Evolutionary conservation across 2,113 vertebrate genomes (phyloP).

Genomic region (Actenoides lindsayi): DNA sequence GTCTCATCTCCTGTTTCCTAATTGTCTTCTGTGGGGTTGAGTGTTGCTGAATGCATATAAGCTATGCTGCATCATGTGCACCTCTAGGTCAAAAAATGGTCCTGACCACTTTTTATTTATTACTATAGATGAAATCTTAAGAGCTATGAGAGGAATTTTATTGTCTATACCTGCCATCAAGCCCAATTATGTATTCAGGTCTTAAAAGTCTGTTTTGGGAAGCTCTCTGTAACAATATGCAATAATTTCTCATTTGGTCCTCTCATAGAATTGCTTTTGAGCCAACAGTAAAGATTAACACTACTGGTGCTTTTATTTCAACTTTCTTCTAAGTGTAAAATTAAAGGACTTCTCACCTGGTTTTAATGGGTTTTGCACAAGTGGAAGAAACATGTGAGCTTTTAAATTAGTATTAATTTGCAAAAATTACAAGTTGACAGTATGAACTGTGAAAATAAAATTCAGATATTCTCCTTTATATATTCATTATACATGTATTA

Average conservation of each 20-base stretch:
- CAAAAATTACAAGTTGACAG: slow-evolving; percentile 32
- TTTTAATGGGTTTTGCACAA: slow-evolving; percentile 9
- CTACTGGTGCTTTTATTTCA: not conserved
- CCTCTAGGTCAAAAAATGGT: not conserved
- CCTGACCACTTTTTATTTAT: not conserved
- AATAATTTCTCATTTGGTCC: not conserved
- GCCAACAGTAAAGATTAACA: not conserved
- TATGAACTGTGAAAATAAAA: slow-evolving; percentile 16
- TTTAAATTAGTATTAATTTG: slow-evolving; percentile 30
- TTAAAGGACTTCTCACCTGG: not conserved
- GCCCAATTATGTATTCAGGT: not conserved
- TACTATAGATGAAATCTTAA: not conserved
- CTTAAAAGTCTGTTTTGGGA: not conserved
- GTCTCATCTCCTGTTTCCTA: too few relatives aligned
- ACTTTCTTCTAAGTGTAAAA: not conserved
- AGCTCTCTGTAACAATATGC: not conserved
- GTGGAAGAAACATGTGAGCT: not conserved
- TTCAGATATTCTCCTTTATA: not conserved
- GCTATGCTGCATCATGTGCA: not conserved
- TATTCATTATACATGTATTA: not conserved
- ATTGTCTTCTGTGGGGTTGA: not conserved
- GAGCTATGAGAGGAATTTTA: not conserved
- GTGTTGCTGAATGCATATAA: not conserved
- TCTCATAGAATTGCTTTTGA: not conserved
- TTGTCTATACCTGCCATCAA: not conserved